Conservation (phyloP, 2,113 vertebrate genomes). For the Todiramphus saurophagus region DNA sequence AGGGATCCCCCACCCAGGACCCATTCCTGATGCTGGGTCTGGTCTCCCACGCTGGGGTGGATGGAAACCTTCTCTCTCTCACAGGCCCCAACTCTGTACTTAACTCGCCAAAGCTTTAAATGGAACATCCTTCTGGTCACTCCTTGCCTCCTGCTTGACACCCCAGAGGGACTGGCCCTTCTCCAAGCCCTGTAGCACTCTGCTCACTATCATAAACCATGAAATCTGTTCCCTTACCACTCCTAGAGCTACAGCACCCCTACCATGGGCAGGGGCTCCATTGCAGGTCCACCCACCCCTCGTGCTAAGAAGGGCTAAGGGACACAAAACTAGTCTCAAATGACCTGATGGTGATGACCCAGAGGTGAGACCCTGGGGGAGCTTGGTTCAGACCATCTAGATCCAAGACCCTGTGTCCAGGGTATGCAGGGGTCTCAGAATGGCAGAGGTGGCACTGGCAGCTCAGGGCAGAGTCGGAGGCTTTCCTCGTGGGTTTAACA, state of each 20-base stretch:
- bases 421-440: rapidly evolving
- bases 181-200: not conserved
- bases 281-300: rapidly evolving
- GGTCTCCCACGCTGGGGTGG: not conserved
- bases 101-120: not conserved
- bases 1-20: not conserved
- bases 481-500: not conserved
- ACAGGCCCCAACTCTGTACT: not conserved
- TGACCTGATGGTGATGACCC: rapidly evolving
- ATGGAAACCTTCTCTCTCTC: not conserved
- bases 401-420: rapidly evolving
- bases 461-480: rapidly evolving
- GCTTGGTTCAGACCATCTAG: not conserved
- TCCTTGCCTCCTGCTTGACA: not conserved
- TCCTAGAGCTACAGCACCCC: not conserved
- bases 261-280: rapidly evolving
- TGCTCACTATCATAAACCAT: not conserved
- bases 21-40: rapidly evolving
- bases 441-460: not conserved
- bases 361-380: not conserved
- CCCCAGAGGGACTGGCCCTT: not conserved
- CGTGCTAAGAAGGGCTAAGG: rapidly evolving
- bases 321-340: not conserved
- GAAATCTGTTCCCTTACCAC: not conserved
- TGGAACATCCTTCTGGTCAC: not conserved